phyloP scores from a whole-genome alignment of 1,140 invertebrate species.

The Homarus americanus region DNA sequence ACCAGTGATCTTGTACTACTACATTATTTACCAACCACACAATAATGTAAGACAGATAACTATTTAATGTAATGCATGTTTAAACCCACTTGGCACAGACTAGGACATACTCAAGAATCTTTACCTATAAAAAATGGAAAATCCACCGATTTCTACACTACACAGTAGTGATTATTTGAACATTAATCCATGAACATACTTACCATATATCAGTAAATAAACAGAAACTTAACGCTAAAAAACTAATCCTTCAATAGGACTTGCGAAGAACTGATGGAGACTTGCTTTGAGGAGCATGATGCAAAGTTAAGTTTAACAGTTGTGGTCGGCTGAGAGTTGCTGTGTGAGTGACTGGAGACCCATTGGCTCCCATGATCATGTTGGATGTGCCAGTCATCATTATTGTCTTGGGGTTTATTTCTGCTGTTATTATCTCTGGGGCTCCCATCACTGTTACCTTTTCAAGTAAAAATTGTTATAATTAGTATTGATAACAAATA shows the following conservation, averaged over 20 bases:
- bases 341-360: not conserved
- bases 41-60: no score
- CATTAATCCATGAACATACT: not conserved
- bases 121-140: not conserved
- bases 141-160: not conserved
- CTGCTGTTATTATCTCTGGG: not conserved
- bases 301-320: slow-evolving; percentile 16
- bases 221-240: not conserved
- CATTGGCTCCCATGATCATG: slow-evolving; percentile 15
- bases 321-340: not conserved
- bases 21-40: no score
- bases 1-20: no score
- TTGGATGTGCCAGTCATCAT: slow-evolving; percentile 11
- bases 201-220: not conserved
- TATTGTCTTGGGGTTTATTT: slow-evolving; percentile 15
- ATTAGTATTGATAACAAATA: no score
- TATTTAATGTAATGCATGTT: no score
- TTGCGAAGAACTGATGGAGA: slow-evolving; percentile 27
- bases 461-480: not conserved
- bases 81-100: no score
- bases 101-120: not conserved
- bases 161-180: not conserved
- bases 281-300: not conserved
- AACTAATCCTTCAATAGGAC: slow-evolving; percentile 7
- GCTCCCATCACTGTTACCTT: slow-evolving; percentile 21